phyloP scores from a whole-genome alignment of 2,888 invertebrate genomes.

The Spilosoma lubricipeda region DNA sequence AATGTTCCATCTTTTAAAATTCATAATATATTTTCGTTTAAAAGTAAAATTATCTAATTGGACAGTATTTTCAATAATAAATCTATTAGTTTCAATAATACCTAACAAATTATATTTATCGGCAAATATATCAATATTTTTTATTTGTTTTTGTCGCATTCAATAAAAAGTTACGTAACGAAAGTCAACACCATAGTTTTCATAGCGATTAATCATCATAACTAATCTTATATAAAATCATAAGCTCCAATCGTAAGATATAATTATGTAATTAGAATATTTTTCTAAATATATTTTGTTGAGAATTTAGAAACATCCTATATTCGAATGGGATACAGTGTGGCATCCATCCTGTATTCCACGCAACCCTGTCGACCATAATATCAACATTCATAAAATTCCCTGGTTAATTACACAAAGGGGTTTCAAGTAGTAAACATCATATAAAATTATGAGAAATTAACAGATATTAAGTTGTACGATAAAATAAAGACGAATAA shows the following conservation, averaged over 20 bases:
- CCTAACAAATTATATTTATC: not conserved
- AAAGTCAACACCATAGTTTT: not conserved
- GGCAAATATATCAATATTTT: not conserved
- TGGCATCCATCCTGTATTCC: conserved; percentile 16
- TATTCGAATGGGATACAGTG: conserved; percentile 9
- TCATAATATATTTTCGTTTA: not conserved
- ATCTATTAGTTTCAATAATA: not conserved
- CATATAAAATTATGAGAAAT: conserved; percentile 1
- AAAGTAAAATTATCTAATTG: not conserved
- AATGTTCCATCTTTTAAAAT: not conserved
- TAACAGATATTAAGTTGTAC: conserved; percentile 2
- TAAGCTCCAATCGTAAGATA: not conserved
- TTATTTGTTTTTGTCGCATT: no score
- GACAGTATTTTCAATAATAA: not conserved
- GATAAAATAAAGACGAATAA: not conserved
- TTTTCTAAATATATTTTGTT: not conserved
- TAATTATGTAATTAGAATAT: not conserved
- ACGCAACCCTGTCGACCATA: conserved; percentile 16
- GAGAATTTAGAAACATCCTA: conserved; percentile 16
- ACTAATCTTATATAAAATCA: not conserved
- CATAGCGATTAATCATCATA: not conserved
- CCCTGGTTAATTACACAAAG: not conserved
- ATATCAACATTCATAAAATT: conserved; percentile 15
- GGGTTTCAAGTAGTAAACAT: conserved; percentile 1
- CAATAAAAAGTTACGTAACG: not conserved